Base-by-base conservation (phyloP, 2,888 invertebrate species). In the Cataglyphis rosenhaueri region DNA sequence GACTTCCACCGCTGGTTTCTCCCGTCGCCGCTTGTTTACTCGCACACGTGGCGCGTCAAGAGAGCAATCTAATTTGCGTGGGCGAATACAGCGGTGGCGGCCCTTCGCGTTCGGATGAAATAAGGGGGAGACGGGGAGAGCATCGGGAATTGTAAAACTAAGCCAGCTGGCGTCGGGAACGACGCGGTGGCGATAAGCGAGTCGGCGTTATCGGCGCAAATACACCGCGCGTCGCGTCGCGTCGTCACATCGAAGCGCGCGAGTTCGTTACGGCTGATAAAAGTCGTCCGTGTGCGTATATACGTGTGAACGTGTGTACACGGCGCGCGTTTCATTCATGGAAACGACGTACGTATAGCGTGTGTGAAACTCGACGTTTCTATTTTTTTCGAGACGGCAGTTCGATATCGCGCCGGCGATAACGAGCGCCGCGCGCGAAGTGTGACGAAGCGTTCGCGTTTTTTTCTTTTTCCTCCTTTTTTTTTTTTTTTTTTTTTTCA, bases 251-350 rank as follows among this genome's bases (percentile, higher is more conserved):
- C 76, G 81, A 83, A 82, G 57, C 86, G 82, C 15, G 35, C 18
- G 38, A 62, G 68, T 84, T 86, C 70, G 86, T 82, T 88, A 84
- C 87, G 79, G 41, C 83, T 84, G 89, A 89, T 88, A 88, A 88
- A 85, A 64, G 82, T 12, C 55, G 9, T 38, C 15, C 48, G 74
- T 64, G 64, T 76, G 32, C 64, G 65, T 38, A 38, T 38, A 38
- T 6, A 1, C 9, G 38, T 8, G 38, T 10, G 10, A 9, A 10
- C 10, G 38, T 38, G 41, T 12, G 41, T 79, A 84, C 76, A 74
- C 81, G 89, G 74, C 81, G 82, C 78, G 85, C 78, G 84, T 84
- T 90, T 90, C 91, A 90, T 90, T 90, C 90, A 90, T 89, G 87
- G 90, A 87, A 88, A 84, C 86, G 83, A 66, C 71, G 74, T 62